Percentiles rank a stretch among this genome's conserved stretches.
Conservation (phyloP, 2,113 vertebrate genomes). For the Callocephalon fimbriatum region DNA sequence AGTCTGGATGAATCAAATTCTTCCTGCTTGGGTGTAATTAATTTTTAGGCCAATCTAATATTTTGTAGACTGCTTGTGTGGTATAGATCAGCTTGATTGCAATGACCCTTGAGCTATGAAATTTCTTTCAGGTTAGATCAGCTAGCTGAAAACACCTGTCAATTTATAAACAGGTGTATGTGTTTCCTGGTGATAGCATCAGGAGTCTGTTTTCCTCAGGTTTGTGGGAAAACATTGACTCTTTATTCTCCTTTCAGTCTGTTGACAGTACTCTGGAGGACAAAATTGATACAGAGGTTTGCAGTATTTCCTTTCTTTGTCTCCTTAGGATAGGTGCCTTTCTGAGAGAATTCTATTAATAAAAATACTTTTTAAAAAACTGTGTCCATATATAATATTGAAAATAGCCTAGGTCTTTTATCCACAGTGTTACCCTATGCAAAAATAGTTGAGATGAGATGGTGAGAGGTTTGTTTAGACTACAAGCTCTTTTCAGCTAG, state of each 20-base stretch:
- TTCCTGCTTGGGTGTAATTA: slow-evolving; percentile 69
- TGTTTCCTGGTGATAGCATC: neutral
- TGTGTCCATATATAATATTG: neutral
- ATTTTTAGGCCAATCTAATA: slow-evolving; percentile 42
- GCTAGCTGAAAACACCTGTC: neutral
- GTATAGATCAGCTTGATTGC: neutral
- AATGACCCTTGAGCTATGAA: neutral
- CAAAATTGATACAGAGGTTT: neutral
- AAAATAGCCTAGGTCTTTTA: neutral
- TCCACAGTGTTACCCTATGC: neutral
- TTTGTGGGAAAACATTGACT: neutral
- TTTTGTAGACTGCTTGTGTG: slow-evolving; percentile 15
- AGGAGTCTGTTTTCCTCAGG: neutral
- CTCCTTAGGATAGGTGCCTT: neutral
- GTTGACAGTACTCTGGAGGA: neutral
- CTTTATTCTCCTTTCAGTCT: neutral
- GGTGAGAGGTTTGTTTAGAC: neutral
- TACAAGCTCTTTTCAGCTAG: neutral
- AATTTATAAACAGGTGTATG: neutral
- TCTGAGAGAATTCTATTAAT: neutral
- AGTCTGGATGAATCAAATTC: slow-evolving; percentile 40
- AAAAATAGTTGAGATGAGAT: neutral
- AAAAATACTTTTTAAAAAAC: neutral
- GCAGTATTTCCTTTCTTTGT: neutral
- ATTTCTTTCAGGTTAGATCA: neutral